Evolutionary conservation across 2,888 invertebrate genomes (phyloP).

Genomic region (Elaeidobius kamerunicus): DNA sequence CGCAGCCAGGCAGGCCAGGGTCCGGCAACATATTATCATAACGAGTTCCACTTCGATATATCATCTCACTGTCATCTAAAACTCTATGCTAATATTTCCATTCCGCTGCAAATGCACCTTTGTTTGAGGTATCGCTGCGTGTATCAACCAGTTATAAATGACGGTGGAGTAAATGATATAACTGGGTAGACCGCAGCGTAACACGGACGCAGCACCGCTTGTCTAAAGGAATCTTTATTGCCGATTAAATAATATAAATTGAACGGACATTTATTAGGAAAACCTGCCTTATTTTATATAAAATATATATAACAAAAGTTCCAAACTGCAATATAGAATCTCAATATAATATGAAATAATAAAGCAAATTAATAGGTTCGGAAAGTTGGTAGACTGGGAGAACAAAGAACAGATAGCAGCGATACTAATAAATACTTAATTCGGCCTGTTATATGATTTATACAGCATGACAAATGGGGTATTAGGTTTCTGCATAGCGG

Average conservation of each 20-base stretch:
- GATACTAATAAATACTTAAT: too few species aligned
- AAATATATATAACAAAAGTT: background rate
- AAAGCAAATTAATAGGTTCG: too few species aligned
- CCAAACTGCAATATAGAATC: background rate
- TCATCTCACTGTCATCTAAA: constrained; percentile 52
- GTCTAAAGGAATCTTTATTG: constrained; percentile 19
- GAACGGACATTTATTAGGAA: background rate
- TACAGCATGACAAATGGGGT: too few species aligned
- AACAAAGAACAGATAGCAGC: too few species aligned
- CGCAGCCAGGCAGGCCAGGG: constrained; percentile 18
- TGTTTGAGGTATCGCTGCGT: constrained; percentile 45
- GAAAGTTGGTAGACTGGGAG: too few species aligned
- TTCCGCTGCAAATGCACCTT: constrained; percentile 49
- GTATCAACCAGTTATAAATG: constrained; percentile 42
- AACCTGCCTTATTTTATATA: background rate
- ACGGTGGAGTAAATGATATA: constrained; percentile 41
- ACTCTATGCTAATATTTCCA: constrained; percentile 50
- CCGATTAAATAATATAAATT: constrained; percentile 10
- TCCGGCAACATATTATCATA: constrained; percentile 47
- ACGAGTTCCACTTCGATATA: constrained; percentile 50
- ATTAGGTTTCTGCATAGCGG: too few species aligned
- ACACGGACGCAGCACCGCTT: constrained; percentile 36
- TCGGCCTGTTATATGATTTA: too few species aligned
- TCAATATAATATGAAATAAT: too few species aligned
- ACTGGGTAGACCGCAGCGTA: constrained; percentile 39